Percentiles rank a stretch among this genome's conserved stretches.
Conservation (phyloP, 2,797 vertebrate genomes). For the Chiloscyllium punctatum region DNA sequence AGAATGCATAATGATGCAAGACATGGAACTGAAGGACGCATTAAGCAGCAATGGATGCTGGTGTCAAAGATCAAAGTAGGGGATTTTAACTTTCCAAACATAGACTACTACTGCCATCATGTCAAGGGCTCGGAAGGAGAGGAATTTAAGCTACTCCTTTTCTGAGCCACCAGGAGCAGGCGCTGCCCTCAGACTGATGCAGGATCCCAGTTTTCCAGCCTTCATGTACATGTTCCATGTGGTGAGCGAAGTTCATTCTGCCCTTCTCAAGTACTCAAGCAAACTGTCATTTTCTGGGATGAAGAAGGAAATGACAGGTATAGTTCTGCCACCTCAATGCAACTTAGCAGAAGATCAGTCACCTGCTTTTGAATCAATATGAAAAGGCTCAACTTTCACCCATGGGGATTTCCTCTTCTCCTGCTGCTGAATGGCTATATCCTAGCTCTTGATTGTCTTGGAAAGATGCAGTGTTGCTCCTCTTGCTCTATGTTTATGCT, state of each 20-base stretch:
- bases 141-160: too few relatives aligned
- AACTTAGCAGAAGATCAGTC: background rate
- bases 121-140: too few relatives aligned
- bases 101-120: too few relatives aligned
- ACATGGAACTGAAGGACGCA: background rate
- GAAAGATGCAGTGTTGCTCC: background rate
- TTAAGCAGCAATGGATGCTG: background rate
- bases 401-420: background rate
- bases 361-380: background rate
- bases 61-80: too few relatives aligned
- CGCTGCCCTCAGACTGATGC: slow-evolving; percentile 79
- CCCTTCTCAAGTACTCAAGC: slow-evolving; percentile 71
- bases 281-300: slow-evolving; percentile 82
- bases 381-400: background rate
- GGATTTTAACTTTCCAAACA: too few relatives aligned
- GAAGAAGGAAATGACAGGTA: slow-evolving; percentile 78
- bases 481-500: background rate
- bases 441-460: background rate
- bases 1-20: background rate
- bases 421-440: background rate
- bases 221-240: slow-evolving; percentile 76
- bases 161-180: slow-evolving; percentile 59
- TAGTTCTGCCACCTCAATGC: background rate
- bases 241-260: slow-evolving; percentile 78
- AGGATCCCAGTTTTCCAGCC: slow-evolving; percentile 82